Conservation (phyloP, 2,797 vertebrate genomes). For the Ctenopoma multispine region DNA sequence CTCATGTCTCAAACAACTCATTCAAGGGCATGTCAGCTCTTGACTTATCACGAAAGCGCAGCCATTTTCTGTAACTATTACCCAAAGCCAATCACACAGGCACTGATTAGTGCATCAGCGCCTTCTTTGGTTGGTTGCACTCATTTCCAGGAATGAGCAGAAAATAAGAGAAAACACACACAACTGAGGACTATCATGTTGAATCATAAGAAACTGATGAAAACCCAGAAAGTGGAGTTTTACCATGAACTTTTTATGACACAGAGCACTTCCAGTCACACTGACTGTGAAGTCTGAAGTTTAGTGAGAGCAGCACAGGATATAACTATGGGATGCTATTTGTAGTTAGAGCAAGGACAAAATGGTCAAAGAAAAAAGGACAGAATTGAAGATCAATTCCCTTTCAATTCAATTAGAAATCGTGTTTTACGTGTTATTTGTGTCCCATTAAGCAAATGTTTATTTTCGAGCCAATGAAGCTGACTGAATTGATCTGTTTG, state of each 20-base stretch:
- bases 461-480: conserved; percentile 45
- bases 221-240: conserved; percentile 21
- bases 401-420: conserved; percentile 41
- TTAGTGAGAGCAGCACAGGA: conserved; percentile 15
- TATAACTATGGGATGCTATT: neutral
- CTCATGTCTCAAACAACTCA: conserved; percentile 33
- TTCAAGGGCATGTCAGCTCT: conserved; percentile 49
- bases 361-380: conserved; percentile 32
- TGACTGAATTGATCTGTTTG: conserved; percentile 38
- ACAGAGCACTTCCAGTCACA: conserved; percentile 5
- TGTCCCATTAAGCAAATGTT: conserved; percentile 59
- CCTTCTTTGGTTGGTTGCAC: conserved; percentile 36
- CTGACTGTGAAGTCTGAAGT: conserved; percentile 2
- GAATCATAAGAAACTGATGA: conserved; percentile 11
- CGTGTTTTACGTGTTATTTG: conserved; percentile 25
- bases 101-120: conserved; percentile 54
- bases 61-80: conserved; percentile 61
- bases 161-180: conserved; percentile 26
- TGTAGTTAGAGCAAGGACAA: conserved; percentile 6
- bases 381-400: conserved; percentile 38
- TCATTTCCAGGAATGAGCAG: conserved; percentile 44
- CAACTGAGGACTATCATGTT: conserved; percentile 1
- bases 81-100: conserved; percentile 55
- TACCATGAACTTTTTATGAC: conserved; percentile 14
- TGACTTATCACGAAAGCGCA: conserved; percentile 42